Conservation (phyloP, 2,888 invertebrate species). For the Plutella xylostella region DNA sequence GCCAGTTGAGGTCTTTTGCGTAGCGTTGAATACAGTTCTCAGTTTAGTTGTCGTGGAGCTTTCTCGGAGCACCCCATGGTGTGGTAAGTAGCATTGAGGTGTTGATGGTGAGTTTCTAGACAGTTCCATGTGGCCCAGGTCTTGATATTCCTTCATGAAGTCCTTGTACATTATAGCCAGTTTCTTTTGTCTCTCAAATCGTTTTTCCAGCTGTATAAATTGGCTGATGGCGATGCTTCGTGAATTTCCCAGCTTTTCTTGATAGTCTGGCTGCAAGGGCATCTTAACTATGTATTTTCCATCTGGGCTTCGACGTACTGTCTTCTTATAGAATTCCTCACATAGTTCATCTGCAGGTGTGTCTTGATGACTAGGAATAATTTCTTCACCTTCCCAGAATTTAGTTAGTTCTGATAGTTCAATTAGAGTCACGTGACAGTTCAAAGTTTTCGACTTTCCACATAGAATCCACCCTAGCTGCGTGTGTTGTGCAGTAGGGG, state of each 20-base stretch:
- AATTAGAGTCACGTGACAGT: constrained; percentile 13
- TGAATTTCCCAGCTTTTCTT: constrained; percentile 12
- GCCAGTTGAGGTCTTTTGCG: constrained; percentile 1
- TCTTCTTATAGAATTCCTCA: constrained; percentile 13
- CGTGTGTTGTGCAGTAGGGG: constrained; percentile 13
- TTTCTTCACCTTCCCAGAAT: constrained; percentile 15
- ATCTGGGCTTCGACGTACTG: constrained; percentile 2
- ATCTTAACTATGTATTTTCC: constrained; percentile 16
- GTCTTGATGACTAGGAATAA: not conserved
- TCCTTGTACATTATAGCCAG: not conserved
- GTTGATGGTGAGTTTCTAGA: not conserved
- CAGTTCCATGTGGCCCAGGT: constrained; percentile 7
- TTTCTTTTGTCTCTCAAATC: not conserved
- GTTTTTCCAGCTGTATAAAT: constrained; percentile 10
- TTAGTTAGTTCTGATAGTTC: constrained; percentile 13
- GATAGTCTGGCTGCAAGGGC: constrained; percentile 11
- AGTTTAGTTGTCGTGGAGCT: constrained; percentile 8
- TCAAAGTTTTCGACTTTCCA: constrained; percentile 12
- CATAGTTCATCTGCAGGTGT: constrained; percentile 11
- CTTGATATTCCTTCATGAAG: constrained; percentile 7
- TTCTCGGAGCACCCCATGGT: constrained; percentile 5
- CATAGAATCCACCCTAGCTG: constrained; percentile 13
- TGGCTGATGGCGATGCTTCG: constrained; percentile 10
- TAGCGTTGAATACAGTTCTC: constrained; percentile 9
- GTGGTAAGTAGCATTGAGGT: constrained; percentile 3